Conservation (phyloP, 2,113 vertebrate species). For the Mohoua ochrocephala region DNA sequence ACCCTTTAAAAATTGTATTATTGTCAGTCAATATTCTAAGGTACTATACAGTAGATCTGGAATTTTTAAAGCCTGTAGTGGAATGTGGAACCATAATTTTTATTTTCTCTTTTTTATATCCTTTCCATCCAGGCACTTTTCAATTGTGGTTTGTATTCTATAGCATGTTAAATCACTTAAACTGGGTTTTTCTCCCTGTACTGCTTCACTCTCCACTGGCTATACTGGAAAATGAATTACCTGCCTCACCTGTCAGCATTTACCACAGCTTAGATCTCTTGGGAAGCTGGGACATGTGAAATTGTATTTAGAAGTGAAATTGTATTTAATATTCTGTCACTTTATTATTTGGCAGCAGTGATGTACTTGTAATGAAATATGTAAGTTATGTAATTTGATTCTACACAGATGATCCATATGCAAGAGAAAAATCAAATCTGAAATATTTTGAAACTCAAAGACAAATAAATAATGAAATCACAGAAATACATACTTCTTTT, state of each 20-base stretch:
- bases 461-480: background rate
- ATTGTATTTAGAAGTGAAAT: background rate
- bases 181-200: background rate
- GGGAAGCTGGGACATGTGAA: background rate
- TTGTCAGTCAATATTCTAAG: background rate
- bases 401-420: background rate
- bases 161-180: background rate
- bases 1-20: background rate
- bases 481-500: background rate
- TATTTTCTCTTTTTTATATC: background rate
- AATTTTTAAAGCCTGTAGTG: background rate
- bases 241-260: background rate
- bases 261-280: background rate
- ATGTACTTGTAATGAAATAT: background rate
- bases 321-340: background rate
- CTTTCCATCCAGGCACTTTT: background rate
- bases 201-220: background rate
- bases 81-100: background rate
- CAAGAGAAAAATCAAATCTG: background rate
- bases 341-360: background rate
- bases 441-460: background rate
- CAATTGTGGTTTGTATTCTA: background rate
- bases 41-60: background rate
- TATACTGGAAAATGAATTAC: background rate
- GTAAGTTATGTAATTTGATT: background rate